phyloP scores from a whole-genome alignment of 1,140 invertebrate species.

The Musca domestica region DNA sequence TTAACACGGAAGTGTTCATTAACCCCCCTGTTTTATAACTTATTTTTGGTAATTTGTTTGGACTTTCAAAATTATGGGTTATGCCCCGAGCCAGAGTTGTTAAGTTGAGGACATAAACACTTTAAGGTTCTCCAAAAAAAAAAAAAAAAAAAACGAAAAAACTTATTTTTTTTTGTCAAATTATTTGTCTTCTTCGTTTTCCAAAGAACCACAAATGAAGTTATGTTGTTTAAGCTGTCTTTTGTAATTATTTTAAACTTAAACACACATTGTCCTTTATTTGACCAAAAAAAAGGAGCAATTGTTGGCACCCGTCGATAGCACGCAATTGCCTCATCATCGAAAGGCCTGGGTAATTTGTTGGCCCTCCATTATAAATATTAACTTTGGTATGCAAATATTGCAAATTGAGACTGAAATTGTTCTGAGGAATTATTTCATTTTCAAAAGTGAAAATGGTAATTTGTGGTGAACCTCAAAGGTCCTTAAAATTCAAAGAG shows the following conservation, averaged over 20 bases:
- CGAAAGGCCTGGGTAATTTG: neutral
- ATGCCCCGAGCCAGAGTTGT: neutral
- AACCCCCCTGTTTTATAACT: neutral
- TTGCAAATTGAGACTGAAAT: too few species aligned
- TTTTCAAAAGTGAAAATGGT: too few species aligned
- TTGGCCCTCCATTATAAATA: too few species aligned
- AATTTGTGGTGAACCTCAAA: too few species aligned
- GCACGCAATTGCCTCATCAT: slow-evolving; percentile 15
- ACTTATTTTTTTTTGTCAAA: neutral
- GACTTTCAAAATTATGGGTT: slow-evolving; percentile 2
- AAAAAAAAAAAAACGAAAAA: neutral
- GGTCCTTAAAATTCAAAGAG: too few species aligned
- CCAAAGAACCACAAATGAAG: neutral
- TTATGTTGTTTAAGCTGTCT: neutral
- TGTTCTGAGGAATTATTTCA: too few species aligned
- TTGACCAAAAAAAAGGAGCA: neutral
- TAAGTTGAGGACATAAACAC: slow-evolving; percentile 15
- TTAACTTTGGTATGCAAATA: too few species aligned
- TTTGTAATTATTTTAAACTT: neutral
- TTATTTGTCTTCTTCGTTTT: neutral
- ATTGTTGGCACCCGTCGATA: slow-evolving; percentile 4
- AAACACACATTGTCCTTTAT: neutral
- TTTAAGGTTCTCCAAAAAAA: neutral
- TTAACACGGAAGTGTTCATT: neutral
- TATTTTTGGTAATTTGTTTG: neutral